phyloP scores from a whole-genome alignment of 92 coral and sea anemone genomes.

The Epizoanthus rinbou region DNA sequence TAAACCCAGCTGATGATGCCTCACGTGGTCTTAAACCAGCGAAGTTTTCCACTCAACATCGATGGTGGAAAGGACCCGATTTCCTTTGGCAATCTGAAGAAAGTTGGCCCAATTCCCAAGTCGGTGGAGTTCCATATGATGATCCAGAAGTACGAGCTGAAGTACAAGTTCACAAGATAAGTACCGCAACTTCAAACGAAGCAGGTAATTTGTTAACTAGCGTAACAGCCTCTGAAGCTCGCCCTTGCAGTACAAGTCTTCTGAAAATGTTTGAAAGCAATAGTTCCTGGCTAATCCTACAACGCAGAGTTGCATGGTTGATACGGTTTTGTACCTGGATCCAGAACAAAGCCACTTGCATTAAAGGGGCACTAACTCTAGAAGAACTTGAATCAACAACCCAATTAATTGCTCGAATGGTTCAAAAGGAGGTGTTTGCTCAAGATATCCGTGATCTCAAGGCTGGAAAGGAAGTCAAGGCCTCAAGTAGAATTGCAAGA shows the following conservation, averaged over 20 bases:
- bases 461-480: conserved; percentile 36
- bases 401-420: conserved; percentile 4
- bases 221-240: not conserved
- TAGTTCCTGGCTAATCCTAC: conserved; percentile 54
- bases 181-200: conserved; percentile 9
- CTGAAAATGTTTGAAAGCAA: conserved; percentile 22
- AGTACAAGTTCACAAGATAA: conserved; percentile 37
- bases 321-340: conserved; percentile 58
- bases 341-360: conserved; percentile 23
- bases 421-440: conserved; percentile 3
- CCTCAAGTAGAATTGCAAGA: conserved; percentile 26
- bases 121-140: conserved; percentile 18
- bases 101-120: conserved; percentile 21
- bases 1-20: conserved; percentile 51
- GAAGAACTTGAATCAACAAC: conserved; percentile 8
- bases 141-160: conserved; percentile 27
- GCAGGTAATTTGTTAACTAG: conserved; percentile 9
- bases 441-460: conserved; percentile 30
- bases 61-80: conserved; percentile 42
- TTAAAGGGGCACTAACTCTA: not conserved
- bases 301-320: conserved; percentile 65
- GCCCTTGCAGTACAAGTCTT: not conserved
- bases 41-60: conserved; percentile 44
- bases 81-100: conserved; percentile 42
- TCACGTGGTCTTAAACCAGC: conserved; percentile 52